Evolutionary conservation across 2,113 vertebrate genomes (phyloP).

Genomic region (Ochotona curzoniae): DNA sequence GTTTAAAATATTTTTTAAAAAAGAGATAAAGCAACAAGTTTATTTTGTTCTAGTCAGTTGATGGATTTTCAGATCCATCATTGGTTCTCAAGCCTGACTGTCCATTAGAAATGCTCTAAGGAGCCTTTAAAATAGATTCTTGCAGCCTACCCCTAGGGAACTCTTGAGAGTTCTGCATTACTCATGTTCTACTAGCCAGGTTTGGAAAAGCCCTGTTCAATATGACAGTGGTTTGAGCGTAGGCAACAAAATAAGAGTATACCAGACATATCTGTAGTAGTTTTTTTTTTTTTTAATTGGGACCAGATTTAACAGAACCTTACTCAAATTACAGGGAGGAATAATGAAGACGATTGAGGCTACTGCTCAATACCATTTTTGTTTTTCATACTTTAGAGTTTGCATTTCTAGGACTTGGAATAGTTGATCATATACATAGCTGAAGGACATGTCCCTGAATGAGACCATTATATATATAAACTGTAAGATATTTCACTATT

Average conservation of each 20-base stretch:
- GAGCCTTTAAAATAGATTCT: constrained; percentile 59
- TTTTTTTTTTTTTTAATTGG: not conserved
- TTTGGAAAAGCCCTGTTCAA: constrained; percentile 57
- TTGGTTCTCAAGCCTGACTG: constrained; percentile 41
- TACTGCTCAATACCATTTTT: constrained; percentile 69
- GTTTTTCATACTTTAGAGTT: constrained; percentile 65
- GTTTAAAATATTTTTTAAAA: constrained; percentile 55
- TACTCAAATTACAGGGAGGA: constrained; percentile 69
- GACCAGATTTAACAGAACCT: constrained; percentile 65
- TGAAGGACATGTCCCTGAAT: constrained; percentile 82
- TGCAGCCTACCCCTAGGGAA: constrained; percentile 11
- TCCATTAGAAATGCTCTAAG: constrained; percentile 40
- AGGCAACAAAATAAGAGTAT: constrained; percentile 64
- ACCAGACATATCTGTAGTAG: constrained; percentile 36
- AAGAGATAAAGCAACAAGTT: constrained; percentile 45
- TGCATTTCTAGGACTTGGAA: constrained; percentile 78
- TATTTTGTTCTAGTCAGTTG: constrained; percentile 67
- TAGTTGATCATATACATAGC: constrained; percentile 72
- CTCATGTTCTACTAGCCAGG: constrained; percentile 48
- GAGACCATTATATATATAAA: constrained; percentile 78
- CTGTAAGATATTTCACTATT: constrained; percentile 83
- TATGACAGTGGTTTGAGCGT: constrained; percentile 61
- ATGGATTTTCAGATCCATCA: constrained; percentile 61
- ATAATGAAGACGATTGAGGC: constrained; percentile 66
- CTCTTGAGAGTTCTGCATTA: not conserved